These are phyloP conservation scores for Turnix velox DNA, from an alignment of 2,113 vertebrate species.

Conservation along the genomic window DNA sequence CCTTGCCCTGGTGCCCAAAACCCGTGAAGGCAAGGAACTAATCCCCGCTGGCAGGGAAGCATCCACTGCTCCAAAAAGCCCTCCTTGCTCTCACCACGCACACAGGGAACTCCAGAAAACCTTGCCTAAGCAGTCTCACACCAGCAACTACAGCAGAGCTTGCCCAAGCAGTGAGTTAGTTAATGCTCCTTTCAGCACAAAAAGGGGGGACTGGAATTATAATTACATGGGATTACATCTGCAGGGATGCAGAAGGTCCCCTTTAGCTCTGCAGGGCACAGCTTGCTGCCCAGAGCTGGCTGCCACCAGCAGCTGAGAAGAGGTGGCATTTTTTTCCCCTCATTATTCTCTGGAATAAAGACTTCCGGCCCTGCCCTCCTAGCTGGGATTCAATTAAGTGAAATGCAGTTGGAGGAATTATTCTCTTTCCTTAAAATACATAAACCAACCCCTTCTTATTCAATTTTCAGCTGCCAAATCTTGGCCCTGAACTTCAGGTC, in stretches of 20 bases:
- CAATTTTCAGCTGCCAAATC: neutral
- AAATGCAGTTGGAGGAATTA: neutral
- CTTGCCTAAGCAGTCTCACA: neutral
- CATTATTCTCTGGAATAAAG: neutral
- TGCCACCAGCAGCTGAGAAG: neutral
- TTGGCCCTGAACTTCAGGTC: conserved; percentile 1
- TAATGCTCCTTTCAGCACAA: neutral
- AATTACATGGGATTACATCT: neutral
- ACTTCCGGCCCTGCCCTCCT: neutral
- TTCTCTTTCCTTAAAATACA: neutral
- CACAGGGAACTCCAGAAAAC: neutral
- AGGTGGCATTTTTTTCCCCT: neutral
- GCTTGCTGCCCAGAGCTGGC: neutral
- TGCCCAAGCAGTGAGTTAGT: neutral
- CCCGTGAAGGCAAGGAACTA: neutral
- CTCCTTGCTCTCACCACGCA: neutral
- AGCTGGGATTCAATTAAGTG: neutral
- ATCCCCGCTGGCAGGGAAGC: neutral
- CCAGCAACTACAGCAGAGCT: neutral
- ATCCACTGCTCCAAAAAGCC: neutral
- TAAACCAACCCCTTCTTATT: neutral
- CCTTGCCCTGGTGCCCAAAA: neutral
- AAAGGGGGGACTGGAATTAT: neutral
- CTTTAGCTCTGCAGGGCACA: neutral
- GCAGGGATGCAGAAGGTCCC: neutral